These are phyloP conservation scores for Sebastolobus altivelis DNA, from an alignment of 2,797 vertebrate species.

Conservation along the genomic window DNA sequence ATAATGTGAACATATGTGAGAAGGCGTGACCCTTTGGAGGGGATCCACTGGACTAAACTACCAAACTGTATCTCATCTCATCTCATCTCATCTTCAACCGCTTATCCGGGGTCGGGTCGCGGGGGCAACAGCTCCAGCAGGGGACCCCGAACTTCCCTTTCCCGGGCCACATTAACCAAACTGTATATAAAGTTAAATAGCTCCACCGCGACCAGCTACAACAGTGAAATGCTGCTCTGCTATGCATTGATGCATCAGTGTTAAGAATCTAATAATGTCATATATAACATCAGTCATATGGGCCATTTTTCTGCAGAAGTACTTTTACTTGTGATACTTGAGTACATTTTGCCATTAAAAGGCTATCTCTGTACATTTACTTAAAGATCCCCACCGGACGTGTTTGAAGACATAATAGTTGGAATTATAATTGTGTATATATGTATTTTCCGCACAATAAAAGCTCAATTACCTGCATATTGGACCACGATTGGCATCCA, in stretches of 20 bases:
- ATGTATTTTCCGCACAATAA: neutral
- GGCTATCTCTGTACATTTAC: too few species aligned
- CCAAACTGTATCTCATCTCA: neutral
- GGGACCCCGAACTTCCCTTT: too few species aligned
- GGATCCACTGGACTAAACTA: neutral
- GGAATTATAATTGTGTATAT: neutral
- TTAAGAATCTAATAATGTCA: neutral
- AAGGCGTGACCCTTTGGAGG: neutral
- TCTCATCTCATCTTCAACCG: too few species aligned
- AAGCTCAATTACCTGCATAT: neutral
- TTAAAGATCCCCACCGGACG: neutral
- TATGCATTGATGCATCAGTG: neutral
- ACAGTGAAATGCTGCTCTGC: neutral
- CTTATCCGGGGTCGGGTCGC: too few species aligned
- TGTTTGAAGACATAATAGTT: neutral
- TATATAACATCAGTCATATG: neutral
- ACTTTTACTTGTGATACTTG: neutral
- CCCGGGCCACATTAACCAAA: too few species aligned
- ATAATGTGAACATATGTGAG: too few species aligned
- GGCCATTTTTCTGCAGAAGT: neutral
- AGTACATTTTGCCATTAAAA: neutral
- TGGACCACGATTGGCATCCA: neutral
- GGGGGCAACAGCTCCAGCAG: too few species aligned
- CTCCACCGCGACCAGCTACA: neutral
- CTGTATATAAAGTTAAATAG: too few species aligned